These are phyloP conservation scores for Dermatophagoides farinae DNA, from an alignment of 1,140 invertebrate genomes.

Conservation along the genomic window DNA sequence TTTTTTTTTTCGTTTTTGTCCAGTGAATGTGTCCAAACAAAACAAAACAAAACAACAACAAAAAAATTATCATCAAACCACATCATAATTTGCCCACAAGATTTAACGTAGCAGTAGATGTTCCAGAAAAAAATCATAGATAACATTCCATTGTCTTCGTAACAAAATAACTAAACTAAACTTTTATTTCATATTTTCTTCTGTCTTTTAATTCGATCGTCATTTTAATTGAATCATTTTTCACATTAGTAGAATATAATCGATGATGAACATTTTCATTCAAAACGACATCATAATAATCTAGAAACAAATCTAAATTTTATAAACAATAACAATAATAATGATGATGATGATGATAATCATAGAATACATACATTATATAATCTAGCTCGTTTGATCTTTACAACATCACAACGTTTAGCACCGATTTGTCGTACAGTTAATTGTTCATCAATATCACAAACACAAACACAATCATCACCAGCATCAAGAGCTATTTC, in stretches of 20 bases:
- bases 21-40: background rate
- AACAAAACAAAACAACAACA: background rate
- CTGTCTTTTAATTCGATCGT: background rate
- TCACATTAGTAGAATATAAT: background rate
- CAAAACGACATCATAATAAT: background rate
- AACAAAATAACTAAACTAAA: background rate
- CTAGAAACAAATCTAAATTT: too few relatives aligned
- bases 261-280: background rate
- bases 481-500: background rate
- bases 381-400: background rate
- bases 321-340: background rate
- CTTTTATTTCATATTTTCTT: background rate
- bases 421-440: background rate
- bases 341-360: background rate
- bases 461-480: background rate
- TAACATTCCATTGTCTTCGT: too few relatives aligned
- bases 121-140: too few relatives aligned
- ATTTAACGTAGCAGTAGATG: too few relatives aligned
- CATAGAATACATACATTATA: background rate
- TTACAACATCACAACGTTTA: background rate
- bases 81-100: too few relatives aligned
- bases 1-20: background rate
- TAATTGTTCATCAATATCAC: background rate
- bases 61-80: too few relatives aligned
- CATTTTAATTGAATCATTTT: background rate